Base-by-base conservation (phyloP, 1,140 invertebrate genomes). In the Drosophila azteca region DNA sequence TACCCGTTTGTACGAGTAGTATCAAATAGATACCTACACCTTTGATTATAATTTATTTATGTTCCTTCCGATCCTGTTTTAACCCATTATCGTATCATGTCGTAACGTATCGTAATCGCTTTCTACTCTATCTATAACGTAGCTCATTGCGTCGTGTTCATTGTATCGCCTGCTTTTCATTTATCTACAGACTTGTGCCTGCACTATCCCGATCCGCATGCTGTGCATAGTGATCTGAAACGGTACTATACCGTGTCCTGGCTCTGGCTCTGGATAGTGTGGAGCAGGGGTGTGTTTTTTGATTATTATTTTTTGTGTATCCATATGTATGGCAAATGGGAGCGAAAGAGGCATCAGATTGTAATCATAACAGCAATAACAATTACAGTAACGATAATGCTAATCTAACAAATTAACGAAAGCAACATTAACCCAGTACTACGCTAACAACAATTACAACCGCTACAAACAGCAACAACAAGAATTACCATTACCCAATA, bases 321-420 rank as follows among this genome's bases (percentile, higher is more conserved):
- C 82, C 82, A 82, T 70, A 70, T 87, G 87, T 90, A 88, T 85
- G 85, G 85, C 85, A 90, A 90, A 89, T 90, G 89, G 89, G 89
- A 90, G 89, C 81, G 89, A 90, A 90, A 90, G 89, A 90, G 84
- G 85, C 80, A 90, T 90, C 89, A 90, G 89, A 90, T 90, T 85
- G 73, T 85, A 85, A 85, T 87, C 82, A 75, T 71, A 78, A 78
- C 53, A 69, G 71, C 52, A 79, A 65, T 57, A 75, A 76, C 24
- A 79, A 61, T 44, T 65, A 74, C 49, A 57, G 43, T 46, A 74
- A 58, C 58, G 68, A 31, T 75, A 74, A 77, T 64, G 69, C 41
- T 66, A 72, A 54, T 60, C 52, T 20, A 58, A 49, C 48, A 74
- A 68, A 55, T 44, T 64, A 48, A 60, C 35, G 35, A 48, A 57